These are phyloP conservation scores for Fregata magnificens DNA, from an alignment of 2,113 vertebrate species.

Conservation along the genomic window DNA sequence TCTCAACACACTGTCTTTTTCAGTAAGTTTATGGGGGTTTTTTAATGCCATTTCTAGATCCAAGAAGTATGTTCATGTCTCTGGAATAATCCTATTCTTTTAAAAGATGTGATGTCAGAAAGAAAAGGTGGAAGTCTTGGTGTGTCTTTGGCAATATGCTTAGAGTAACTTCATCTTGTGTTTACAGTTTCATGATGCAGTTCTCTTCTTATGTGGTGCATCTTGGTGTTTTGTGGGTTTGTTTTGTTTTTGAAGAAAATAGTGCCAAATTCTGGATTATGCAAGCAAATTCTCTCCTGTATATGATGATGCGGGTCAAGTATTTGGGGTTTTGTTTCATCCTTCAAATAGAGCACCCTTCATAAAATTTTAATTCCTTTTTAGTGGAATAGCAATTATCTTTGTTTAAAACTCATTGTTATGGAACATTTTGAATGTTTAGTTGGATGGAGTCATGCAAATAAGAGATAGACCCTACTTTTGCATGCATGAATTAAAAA, in stretches of 20 bases:
- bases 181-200: background rate
- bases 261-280: background rate
- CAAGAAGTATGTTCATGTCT: background rate
- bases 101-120: background rate
- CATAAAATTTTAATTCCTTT: constrained; percentile 35
- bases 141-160: background rate
- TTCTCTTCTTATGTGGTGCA: background rate
- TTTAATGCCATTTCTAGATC: background rate
- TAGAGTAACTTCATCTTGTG: background rate
- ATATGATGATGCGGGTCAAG: background rate
- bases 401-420: background rate
- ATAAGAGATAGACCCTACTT: background rate
- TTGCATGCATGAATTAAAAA: background rate
- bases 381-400: background rate
- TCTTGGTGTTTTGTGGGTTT: background rate
- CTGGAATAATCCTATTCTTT: background rate
- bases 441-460: background rate
- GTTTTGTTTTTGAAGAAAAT: background rate
- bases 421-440: background rate
- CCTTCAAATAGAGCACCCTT: constrained; percentile 7
- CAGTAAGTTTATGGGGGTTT: background rate
- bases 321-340: background rate
- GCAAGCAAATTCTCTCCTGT: background rate
- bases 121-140: background rate
- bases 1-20: background rate